Conservation (phyloP, 2,113 vertebrate genomes). For the Saimiri boliviensis region DNA sequence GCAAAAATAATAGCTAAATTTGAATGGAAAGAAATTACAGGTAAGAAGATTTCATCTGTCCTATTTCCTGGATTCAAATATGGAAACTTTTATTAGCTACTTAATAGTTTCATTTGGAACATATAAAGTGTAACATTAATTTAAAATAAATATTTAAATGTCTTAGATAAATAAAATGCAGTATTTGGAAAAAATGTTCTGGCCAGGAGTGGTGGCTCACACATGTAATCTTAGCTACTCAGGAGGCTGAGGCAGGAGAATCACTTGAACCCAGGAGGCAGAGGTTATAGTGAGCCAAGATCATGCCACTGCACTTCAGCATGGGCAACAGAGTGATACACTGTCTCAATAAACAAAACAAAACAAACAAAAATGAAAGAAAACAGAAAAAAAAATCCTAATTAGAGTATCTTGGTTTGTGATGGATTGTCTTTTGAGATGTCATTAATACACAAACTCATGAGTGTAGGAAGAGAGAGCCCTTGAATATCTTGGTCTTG, state of each 20-base stretch:
- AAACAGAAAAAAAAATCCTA: neutral
- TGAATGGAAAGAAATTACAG: neutral
- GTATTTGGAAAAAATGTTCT: neutral
- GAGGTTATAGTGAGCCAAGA: no score
- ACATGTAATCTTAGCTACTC: no score
- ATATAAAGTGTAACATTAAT: neutral
- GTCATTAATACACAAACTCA: neutral
- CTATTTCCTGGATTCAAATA: neutral
- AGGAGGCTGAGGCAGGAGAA: no score
- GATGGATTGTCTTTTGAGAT: neutral
- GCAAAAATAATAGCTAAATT: neutral
- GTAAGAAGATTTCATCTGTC: neutral
- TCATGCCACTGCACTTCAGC: no score
- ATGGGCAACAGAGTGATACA: no score
- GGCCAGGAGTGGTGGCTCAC: no score
- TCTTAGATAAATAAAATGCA: neutral
- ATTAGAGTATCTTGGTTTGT: neutral
- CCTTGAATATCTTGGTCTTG: neutral
- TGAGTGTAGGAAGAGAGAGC: neutral
- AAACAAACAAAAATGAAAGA: no score
- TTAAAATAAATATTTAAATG: neutral
- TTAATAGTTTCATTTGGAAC: neutral
- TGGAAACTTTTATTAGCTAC: neutral
- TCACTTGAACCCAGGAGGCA: no score
- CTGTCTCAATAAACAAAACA: no score